Percentiles rank a stretch among this genome's conserved stretches.
Conservation (phyloP, 35 echinoderm and acorn worm genomes). For the Eucidaris tribuloides region DNA sequence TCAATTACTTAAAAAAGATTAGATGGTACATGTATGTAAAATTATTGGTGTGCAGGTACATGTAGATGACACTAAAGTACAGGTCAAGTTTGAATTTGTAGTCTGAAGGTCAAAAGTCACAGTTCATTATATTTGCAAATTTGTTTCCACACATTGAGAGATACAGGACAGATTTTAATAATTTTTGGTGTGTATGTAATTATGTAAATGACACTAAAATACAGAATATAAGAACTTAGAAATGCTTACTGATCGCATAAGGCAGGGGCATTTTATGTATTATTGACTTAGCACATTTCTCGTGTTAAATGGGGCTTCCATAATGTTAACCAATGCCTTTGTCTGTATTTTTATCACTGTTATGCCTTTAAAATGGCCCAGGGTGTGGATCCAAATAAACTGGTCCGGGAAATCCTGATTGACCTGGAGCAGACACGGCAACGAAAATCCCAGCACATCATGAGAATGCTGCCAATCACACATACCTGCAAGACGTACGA, state of each 20-base stretch:
- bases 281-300: background rate
- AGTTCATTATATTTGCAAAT: no score
- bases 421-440: slow-evolving; percentile 50
- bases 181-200: no score
- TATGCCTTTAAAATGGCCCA: background rate
- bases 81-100: no score
- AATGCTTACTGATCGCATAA: no score
- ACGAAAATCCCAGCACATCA: slow-evolving; percentile 49
- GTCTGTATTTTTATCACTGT: background rate
- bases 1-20: no score
- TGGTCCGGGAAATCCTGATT: slow-evolving; percentile 53
- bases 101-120: no score
- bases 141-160: no score
- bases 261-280: background rate
- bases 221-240: background rate
- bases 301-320: background rate
- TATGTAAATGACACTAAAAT: no score
- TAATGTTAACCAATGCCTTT: background rate
- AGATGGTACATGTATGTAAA: no score
- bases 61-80: no score
- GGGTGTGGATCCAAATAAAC: slow-evolving; percentile 48
- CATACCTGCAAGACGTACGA: slow-evolving; percentile 58
- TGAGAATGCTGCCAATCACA: slow-evolving; percentile 67
- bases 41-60: no score
- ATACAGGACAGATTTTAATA: no score